Evolutionary conservation across 2,113 vertebrate species (phyloP), one percentile per base, ranked within the genome.

Genomic region (Chaetodon trifascialis): DNA sequence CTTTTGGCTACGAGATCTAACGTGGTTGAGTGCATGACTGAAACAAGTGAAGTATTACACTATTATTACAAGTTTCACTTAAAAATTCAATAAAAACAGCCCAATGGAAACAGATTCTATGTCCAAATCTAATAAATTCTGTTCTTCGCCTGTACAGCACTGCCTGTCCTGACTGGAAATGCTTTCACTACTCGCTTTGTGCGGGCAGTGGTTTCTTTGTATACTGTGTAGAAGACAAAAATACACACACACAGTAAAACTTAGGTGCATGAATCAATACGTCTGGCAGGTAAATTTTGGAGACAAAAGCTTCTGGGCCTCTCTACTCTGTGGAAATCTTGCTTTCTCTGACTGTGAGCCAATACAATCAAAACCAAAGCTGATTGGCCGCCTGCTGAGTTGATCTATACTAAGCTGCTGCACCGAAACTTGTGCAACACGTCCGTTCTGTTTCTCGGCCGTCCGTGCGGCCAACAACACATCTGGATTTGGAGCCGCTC

Each of bases 271-370:
- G 12, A 62, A 82, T 76, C 56, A 16, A 76, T 78, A 64, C 1
- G 49, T 75, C 76, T 81, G 55, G n/a, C 34, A 69, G 67, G 72
- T 49, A 62, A 10, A 42, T 34, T 42, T 71, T 19, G 42, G n/a
- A 11, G 49, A 79, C 15, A 55, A 65, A 55, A 60, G 55, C 14
- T 67, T 19, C n/a, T 56, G 47, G 10, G 47, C 76, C 71, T 42
- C 58, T 71, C 12, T 40, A 21, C 21, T 54, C 25, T 49, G 34
- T 49, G n/a, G 19, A 60, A 66, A 62, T 30, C 52, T 83, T 21
- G 5, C 30, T 80, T 58, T 68, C n/a, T 76, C 42, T 69, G 62
- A 82, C 17, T 78, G 25, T 21, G 47, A 56, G 30, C 23, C 56
- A 66, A 62, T 38, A 69, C 12, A 25, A 49, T 75, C 47, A 14